phyloP scores from a whole-genome alignment of 2,888 invertebrate genomes.

The Scaptomyza parva region DNA sequence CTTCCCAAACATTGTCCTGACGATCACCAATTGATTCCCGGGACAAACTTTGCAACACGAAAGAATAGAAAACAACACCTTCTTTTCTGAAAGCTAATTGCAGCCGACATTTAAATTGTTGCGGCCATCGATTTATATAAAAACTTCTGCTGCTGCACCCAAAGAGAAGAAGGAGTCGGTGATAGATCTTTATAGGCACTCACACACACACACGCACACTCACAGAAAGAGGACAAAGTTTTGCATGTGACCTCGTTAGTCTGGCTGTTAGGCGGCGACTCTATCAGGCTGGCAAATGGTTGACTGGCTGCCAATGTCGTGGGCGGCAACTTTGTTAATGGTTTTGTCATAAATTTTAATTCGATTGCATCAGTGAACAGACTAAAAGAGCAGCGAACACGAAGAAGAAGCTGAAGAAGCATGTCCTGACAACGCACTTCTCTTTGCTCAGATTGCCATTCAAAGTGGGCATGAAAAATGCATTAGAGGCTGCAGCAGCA shows the following conservation, averaged over 20 bases:
- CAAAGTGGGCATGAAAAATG: conserved; percentile 58
- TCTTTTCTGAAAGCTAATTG: conserved; percentile 49
- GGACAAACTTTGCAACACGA: conserved; percentile 13
- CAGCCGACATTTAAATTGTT: conserved; percentile 61
- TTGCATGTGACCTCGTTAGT: conserved; percentile 68
- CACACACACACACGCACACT: too few relatives aligned
- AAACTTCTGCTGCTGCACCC: conserved; percentile 42
- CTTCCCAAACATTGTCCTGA: not conserved
- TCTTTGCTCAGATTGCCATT: conserved; percentile 34
- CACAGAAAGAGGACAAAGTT: conserved; percentile 56
- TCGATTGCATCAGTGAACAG: conserved; percentile 68
- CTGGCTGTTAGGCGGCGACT: conserved; percentile 10
- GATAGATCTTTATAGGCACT: conserved; percentile 23
- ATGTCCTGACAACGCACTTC: conserved; percentile 14
- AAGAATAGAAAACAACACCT: not conserved
- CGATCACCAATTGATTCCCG: conserved; percentile 25
- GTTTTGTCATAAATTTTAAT: conserved; percentile 80
- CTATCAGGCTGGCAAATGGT: conserved; percentile 41
- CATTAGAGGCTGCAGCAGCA: conserved; percentile 55
- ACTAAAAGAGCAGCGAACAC: not conserved
- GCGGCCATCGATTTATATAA: conserved; percentile 63
- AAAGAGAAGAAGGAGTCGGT: not conserved
- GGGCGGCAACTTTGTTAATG: conserved; percentile 74
- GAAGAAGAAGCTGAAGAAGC: not conserved
- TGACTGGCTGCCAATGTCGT: conserved; percentile 54